phyloP scores from a whole-genome alignment of 2,888 invertebrate species.

The Campopleginae sp. region DNA sequence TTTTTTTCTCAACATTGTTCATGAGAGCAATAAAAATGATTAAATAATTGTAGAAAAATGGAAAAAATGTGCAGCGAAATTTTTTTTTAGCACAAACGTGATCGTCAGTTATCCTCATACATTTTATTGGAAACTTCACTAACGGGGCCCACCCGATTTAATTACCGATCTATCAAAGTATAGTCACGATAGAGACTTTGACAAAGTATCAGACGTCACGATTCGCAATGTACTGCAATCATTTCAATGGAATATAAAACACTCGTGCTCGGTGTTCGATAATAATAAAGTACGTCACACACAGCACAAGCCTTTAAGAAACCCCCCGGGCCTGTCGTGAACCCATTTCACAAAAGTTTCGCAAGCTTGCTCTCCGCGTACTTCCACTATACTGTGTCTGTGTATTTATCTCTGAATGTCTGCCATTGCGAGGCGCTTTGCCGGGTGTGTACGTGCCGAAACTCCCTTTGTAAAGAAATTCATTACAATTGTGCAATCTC shows the following conservation, averaged over 20 bases:
- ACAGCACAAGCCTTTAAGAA: conserved; percentile 19
- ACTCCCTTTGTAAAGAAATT: conserved; percentile 64
- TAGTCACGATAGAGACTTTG: conserved; percentile 62
- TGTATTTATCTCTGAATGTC: conserved; percentile 6
- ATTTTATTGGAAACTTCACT: conserved; percentile 3
- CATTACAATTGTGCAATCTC: conserved; percentile 64
- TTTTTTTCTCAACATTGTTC: neutral
- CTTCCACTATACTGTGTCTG: neutral
- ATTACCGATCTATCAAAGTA: conserved; percentile 59
- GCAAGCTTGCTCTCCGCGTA: conserved; percentile 53
- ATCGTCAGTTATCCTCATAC: conserved; percentile 54
- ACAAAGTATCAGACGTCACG: conserved; percentile 65
- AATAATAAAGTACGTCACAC: conserved; percentile 60
- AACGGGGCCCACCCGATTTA: conserved; percentile 45
- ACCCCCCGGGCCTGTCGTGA: conserved; percentile 63
- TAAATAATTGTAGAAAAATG: neutral
- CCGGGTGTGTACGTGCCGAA: conserved; percentile 51
- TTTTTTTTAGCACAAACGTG: conserved; percentile 1
- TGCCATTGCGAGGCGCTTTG: conserved; percentile 39
- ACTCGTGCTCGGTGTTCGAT: conserved; percentile 53
- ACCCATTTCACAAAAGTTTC: conserved; percentile 66
- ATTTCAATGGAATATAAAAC: conserved; percentile 60
- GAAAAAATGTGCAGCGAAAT: neutral
- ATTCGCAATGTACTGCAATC: conserved; percentile 54
- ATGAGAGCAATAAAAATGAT: neutral